Percentiles rank a stretch among this genome's conserved stretches.
These are phyloP conservation scores for Tinea trinotella DNA, from an alignment of 2,888 invertebrate genomes.

Conservation along the genomic window DNA sequence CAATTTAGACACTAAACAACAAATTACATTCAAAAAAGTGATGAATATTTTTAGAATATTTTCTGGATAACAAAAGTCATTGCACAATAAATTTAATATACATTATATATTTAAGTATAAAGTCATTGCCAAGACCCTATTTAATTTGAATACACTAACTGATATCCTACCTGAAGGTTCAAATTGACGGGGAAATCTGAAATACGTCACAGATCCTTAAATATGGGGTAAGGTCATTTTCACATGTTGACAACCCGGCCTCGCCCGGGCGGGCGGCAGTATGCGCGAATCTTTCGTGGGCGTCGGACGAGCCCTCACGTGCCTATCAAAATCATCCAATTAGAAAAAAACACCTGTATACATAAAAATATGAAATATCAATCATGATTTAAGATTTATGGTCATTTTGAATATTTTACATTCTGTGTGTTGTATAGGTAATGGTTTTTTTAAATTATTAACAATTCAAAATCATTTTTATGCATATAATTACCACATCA, in stretches of 20 bases:
- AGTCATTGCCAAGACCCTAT: too few species aligned
- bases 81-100: too few species aligned
- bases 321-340: not conserved
- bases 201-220: slow-evolving; percentile 5
- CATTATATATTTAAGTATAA: too few species aligned
- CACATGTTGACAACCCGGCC: slow-evolving; percentile 39
- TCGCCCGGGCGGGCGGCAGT: slow-evolving; percentile 64
- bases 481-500: too few species aligned
- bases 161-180: not conserved
- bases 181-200: not conserved
- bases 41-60: too few species aligned
- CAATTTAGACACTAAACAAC: too few species aligned
- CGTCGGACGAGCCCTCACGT: not conserved
- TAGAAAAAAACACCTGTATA: not conserved
- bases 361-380: not conserved
- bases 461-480: too few species aligned
- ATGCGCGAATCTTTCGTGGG: slow-evolving; percentile 47
- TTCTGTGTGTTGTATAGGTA: not conserved
- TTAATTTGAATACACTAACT: not conserved
- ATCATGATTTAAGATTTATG: slow-evolving; percentile 1
- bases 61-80: too few species aligned
- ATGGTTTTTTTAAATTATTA: not conserved
- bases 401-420: not conserved
- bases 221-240: slow-evolving; percentile 30
- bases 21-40: too few species aligned